Evolutionary conservation across 1,140 invertebrate genomes (phyloP).

Genomic region (Aphis gossypii): DNA sequence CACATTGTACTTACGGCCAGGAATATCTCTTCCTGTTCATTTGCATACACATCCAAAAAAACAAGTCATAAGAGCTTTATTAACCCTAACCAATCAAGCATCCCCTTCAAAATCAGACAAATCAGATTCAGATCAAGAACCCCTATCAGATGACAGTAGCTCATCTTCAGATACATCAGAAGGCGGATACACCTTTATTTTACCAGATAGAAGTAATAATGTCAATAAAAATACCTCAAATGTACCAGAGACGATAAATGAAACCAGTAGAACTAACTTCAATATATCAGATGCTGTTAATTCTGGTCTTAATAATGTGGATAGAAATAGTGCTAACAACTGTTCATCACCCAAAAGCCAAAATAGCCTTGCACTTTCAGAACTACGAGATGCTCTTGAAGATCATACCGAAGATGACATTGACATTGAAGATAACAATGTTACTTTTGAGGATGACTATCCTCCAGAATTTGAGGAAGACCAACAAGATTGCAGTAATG

Average conservation of each 20-base stretch:
- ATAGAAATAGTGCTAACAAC: background rate
- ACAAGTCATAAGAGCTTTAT: conserved; percentile 83
- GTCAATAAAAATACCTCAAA: background rate
- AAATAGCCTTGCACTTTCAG: conserved; percentile 46
- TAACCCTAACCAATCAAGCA: conserved; percentile 63
- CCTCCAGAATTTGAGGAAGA: conserved; percentile 38
- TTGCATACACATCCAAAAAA: conserved; percentile 85
- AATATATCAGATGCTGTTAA: background rate
- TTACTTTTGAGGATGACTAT: conserved; percentile 36
- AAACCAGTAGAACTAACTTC: background rate
- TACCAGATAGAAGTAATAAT: background rate
- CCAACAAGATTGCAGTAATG: background rate
- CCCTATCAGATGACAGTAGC: conserved; percentile 32
- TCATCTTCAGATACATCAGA: background rate
- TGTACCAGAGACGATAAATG: background rate
- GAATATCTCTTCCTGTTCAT: conserved; percentile 79
- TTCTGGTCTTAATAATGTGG: background rate
- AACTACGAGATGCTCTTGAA: conserved; percentile 36
- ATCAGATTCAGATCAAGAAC: background rate
- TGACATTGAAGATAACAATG: conserved; percentile 29
- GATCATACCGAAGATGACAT: background rate
- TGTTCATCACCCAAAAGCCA: conserved; percentile 27
- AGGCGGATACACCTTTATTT: background rate
- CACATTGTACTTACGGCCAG: conserved; percentile 80
- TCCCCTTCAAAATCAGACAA: background rate